Base-by-base conservation (phyloP, 2,888 invertebrate genomes). In the Sussaba pulchella region DNA sequence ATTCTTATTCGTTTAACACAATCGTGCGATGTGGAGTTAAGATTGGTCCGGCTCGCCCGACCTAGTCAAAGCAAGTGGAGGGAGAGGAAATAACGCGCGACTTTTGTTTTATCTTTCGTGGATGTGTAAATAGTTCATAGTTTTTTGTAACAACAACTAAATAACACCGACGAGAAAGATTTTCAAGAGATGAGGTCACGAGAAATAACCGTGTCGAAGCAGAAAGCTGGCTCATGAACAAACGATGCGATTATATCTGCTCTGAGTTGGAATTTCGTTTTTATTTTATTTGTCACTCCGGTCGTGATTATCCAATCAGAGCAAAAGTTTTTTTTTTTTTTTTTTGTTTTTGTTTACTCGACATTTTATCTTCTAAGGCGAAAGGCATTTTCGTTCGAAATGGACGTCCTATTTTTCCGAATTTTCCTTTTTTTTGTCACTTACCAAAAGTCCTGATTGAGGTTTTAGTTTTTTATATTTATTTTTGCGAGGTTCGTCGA, bases 71-170 rank as follows among this genome's bases (percentile, higher is more conserved):
- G 54, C 64, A 9, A 57, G 45, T 54, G 12, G 61, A 69, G 54
- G 19, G 64, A 50, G 57, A 52, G 59, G 69, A 71, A 64, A 70
- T 57, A 57, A 72, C 50, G 41, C 75, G 70, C 72, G 43, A 73
- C 67, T 64, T 71, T 71, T 41, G 31, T 73, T 73, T 72, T 19
- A 54, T 45, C 63, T 86, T 83, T 82, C 85, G 79, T 82, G 82
- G 80, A 78, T 80, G 84, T 88, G 87, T 88, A 88, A 78, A 88
- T 87, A 87, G 87, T 24, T 82, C 79, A 86, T 85, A 85, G 80
- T 86, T 87, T 86, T 87, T 76, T 87, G 85, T 87, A 86, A 85
- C 78, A 77, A 84, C 84, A 86, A 85, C 80, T 84, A 84, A 84
- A 72, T 82, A 76, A 41, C 74, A 81, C 70, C 50, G 64, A 74